Percentiles rank a stretch among this genome's conserved stretches.
These are phyloP conservation scores for Platichthys flesus DNA, from an alignment of 2,113 vertebrate genomes.

Conservation along the genomic window DNA sequence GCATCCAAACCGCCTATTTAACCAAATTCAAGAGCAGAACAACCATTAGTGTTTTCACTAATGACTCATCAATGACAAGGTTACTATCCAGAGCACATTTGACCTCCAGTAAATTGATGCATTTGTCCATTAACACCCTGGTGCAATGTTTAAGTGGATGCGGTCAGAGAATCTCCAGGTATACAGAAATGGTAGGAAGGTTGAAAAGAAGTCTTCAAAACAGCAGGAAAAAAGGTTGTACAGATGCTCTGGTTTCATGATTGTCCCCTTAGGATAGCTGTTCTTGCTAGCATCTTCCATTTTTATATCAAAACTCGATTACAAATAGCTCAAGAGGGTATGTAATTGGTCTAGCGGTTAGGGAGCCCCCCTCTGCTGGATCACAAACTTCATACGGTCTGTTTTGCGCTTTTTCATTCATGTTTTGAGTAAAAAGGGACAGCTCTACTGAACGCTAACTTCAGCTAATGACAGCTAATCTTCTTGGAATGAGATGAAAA, in stretches of 20 bases:
- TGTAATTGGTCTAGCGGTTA: no score
- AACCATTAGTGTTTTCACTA: background rate
- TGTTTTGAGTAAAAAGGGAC: no score
- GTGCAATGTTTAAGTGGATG: background rate
- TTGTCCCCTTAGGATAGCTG: no score
- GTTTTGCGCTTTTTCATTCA: no score
- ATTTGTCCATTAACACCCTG: background rate
- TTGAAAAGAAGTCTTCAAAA: background rate
- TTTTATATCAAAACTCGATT: no score
- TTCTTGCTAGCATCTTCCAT: no score
- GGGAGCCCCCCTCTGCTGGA: no score
- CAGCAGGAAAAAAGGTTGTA: no score
- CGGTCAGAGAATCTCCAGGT: background rate
- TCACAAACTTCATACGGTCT: no score
- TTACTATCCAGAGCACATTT: background rate
- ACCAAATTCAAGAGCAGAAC: background rate
- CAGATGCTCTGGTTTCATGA: no score
- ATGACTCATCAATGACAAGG: background rate
- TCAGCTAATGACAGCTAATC: background rate
- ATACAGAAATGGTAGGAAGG: background rate
- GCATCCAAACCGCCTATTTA: background rate
- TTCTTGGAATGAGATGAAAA: slow-evolving; percentile 5
- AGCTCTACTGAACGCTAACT: no score
- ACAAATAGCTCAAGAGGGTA: no score
- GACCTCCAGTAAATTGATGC: background rate